Conservation (phyloP, 1,140 invertebrate species). For the Branchinecta lynchi region DNA sequence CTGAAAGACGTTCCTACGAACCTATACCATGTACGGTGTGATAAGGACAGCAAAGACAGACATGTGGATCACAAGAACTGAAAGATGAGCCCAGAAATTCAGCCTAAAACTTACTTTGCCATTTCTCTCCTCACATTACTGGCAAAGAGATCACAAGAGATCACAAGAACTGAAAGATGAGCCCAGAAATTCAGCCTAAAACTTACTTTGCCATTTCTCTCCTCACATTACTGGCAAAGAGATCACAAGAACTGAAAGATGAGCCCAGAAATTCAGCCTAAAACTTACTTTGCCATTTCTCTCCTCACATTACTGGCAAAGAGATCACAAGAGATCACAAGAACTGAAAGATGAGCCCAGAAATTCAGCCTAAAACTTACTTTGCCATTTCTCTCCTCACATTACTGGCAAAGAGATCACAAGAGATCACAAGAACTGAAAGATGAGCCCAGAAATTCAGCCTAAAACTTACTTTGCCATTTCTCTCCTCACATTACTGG, state of each 20-base stretch:
- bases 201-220: slow-evolving; percentile 79
- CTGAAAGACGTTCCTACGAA: too few species aligned
- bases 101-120: slow-evolving; percentile 55
- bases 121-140: slow-evolving; percentile 76
- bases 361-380: slow-evolving; percentile 39
- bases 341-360: too few species aligned
- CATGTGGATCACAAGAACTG: too few species aligned
- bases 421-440: too few species aligned
- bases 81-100: too few species aligned
- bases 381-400: slow-evolving; percentile 78
- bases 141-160: too few species aligned
- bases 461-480: slow-evolving; percentile 67
- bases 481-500: slow-evolving; percentile 68
- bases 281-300: slow-evolving; percentile 74
- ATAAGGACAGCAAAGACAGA: too few species aligned
- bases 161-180: too few species aligned
- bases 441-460: too few species aligned
- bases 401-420: slow-evolving; percentile 79
- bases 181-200: not conserved
- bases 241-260: slow-evolving; percentile 16
- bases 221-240: slow-evolving; percentile 80
- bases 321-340: too few species aligned
- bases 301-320: slow-evolving; percentile 78
- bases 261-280: not conserved
- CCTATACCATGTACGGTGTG: too few species aligned